Conservation (phyloP, 2,113 vertebrate genomes). For the Aptenodytes forsteri region DNA sequence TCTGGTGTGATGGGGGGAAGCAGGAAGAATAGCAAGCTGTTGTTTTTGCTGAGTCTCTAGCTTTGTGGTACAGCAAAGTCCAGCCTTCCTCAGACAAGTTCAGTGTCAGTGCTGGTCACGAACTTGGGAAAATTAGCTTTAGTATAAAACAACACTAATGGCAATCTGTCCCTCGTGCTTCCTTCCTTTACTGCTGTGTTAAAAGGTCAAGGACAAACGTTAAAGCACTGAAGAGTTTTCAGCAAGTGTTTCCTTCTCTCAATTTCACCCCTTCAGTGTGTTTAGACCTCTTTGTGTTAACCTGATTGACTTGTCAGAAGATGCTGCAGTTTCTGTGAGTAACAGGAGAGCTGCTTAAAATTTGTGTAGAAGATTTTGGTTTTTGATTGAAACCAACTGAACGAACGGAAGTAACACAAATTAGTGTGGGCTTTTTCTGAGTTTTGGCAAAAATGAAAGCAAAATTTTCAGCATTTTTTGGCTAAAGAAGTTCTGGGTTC, state of each 20-base stretch:
- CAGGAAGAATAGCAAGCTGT: not conserved
- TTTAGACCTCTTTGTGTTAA: not conserved
- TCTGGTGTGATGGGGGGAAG: not conserved
- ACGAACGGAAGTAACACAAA: not conserved
- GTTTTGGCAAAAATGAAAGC: not conserved
- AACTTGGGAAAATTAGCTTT: not conserved
- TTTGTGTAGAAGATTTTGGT: not conserved
- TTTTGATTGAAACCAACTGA: not conserved
- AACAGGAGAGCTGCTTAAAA: not conserved
- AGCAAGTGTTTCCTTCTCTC: conserved; percentile 7
- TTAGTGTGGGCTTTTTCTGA: not conserved
- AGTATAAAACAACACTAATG: not conserved
- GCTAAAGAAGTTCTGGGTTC: not conserved
- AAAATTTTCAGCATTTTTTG: not conserved
- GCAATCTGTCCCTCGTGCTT: not conserved
- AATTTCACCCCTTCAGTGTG: not conserved
- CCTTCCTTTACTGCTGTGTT: conserved; percentile 12
- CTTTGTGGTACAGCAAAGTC: not conserved
- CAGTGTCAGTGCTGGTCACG: not conserved
- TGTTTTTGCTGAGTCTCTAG: not conserved
- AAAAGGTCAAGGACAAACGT: not conserved
- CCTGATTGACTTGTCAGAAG: not conserved
- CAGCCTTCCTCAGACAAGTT: not conserved
- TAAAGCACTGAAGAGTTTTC: not conserved
- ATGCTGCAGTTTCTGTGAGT: not conserved